Evolutionary conservation across 1,140 invertebrate genomes (phyloP), one percentile per base, ranked within the genome.

Genomic region (Bursaphelenchus mucronatus): DNA sequence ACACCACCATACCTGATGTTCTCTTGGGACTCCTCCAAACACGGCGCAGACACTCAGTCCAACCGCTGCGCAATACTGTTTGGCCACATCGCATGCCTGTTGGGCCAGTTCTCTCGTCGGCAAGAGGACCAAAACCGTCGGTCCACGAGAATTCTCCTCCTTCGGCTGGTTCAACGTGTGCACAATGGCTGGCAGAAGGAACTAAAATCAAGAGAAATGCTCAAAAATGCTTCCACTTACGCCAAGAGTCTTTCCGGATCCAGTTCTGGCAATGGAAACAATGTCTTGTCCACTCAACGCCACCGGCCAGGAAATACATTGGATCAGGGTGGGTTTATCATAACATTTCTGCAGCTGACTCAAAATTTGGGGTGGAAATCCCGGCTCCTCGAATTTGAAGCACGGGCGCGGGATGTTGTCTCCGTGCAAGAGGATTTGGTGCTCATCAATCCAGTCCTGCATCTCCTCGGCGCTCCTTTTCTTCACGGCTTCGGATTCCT

Each of bases 141-240:
- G 94, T 8, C 67, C 61, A 13, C 51, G 61, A 17, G 49, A 53
- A 49, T 68, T 51, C 45, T 58, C 85, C 40, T 92, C 78, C 72
- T 89, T 87, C 72, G 87, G 87, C 82, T 98, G 94, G 81, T 94
- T 92, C 88, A 95, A 92, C 40, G 97, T 91, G 74, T 98, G 94
- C 43, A 96, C 88, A 10, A 99, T 80, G 81, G 97, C 86, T 0
- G 95, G 95, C 92, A 94, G 97, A n/a, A 98, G 84, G 81, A 95
- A 99, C 0, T 76, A 54, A 15, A 69, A 61, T 64, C n/a, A n/a
- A 10, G 10, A 21, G 43, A 10, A 9, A 58, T 46, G 45, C 30
- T 13, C 10, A 11, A 56, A 67, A 39, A 44, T 3, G 49, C 8
- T 9, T 56, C 17, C 10, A 21, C 66, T 71, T 79, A 85, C 84